Conservation (phyloP, 2,113 vertebrate genomes). For the Saccopteryx leptura region DNA sequence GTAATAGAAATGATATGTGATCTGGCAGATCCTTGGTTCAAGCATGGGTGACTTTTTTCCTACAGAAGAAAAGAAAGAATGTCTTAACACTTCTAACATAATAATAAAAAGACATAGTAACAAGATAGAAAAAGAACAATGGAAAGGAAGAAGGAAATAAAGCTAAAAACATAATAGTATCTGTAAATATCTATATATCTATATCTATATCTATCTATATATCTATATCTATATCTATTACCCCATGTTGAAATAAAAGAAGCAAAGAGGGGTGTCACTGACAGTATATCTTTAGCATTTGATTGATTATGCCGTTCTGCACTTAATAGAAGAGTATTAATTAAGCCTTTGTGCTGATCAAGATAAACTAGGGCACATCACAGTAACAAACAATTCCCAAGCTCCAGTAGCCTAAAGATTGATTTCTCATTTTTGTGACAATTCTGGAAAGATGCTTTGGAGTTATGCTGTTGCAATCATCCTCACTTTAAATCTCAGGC, state of each 20-base stretch:
- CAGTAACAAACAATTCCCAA: background rate
- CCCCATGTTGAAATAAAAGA: conserved; percentile 41
- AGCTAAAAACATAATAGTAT: background rate
- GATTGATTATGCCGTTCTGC: background rate
- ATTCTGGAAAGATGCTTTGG: conserved; percentile 8
- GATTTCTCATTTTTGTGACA: conserved; percentile 15
- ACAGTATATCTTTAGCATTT: background rate
- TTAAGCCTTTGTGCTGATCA: background rate
- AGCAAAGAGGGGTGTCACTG: background rate
- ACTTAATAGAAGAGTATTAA: background rate
- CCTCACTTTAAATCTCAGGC: background rate
- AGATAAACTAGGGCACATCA: background rate
- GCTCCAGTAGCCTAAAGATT: background rate
- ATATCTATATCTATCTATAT: too few species aligned
- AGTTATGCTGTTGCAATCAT: background rate
- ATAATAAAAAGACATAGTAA: conserved; percentile 43
- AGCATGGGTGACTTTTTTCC: background rate
- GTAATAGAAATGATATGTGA: conserved; percentile 69
- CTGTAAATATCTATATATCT: background rate
- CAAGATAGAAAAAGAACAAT: conserved; percentile 35
- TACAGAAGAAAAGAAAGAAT: conserved; percentile 30
- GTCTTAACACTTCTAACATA: background rate
- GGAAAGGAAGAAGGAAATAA: background rate
- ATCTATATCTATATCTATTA: background rate
- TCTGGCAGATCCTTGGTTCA: conserved; percentile 30